These are phyloP conservation scores for Pteria penguin DNA, from an alignment of 2,888 invertebrate genomes.

Conservation along the genomic window DNA sequence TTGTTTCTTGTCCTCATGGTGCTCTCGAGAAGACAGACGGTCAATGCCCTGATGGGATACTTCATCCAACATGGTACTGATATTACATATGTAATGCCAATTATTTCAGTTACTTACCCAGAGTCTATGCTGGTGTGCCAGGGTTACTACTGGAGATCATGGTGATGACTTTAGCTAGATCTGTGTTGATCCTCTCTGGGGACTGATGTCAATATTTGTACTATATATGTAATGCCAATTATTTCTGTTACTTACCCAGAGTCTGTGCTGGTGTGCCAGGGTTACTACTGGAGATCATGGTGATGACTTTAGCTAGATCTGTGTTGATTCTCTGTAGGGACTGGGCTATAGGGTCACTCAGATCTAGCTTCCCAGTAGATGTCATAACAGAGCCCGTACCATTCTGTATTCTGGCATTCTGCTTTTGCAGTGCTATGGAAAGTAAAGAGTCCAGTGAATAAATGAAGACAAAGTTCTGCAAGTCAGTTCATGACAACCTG, in stretches of 20 bases:
- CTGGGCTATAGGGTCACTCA: slow-evolving; percentile 56
- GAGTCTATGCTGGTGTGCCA: slow-evolving; percentile 39
- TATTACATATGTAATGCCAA: too few relatives aligned
- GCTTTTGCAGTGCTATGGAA: slow-evolving; percentile 49
- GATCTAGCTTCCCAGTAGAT: slow-evolving; percentile 14
- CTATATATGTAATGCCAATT: too few relatives aligned
- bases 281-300: slow-evolving; percentile 46
- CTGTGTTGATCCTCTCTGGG: slow-evolving; percentile 70
- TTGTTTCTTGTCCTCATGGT: too few relatives aligned
- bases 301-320: slow-evolving; percentile 70
- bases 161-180: slow-evolving; percentile 69
- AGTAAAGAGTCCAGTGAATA: too few relatives aligned
- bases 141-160: slow-evolving; percentile 30
- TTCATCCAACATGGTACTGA: too few relatives aligned
- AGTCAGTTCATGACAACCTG: too few relatives aligned
- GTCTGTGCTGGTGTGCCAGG: slow-evolving; percentile 39
- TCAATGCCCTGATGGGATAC: too few relatives aligned
- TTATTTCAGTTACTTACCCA: background rate
- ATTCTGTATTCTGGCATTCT: slow-evolving; percentile 19
- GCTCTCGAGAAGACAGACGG: too few relatives aligned
- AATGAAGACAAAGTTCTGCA: too few relatives aligned
- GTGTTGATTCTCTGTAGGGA: slow-evolving; percentile 72
- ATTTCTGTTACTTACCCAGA: slow-evolving; percentile 21
- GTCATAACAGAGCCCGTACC: slow-evolving; percentile 3
- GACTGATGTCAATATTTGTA: too few relatives aligned